phyloP scores from a whole-genome alignment of 2,888 invertebrate genomes.

The Synergus japonicus region DNA sequence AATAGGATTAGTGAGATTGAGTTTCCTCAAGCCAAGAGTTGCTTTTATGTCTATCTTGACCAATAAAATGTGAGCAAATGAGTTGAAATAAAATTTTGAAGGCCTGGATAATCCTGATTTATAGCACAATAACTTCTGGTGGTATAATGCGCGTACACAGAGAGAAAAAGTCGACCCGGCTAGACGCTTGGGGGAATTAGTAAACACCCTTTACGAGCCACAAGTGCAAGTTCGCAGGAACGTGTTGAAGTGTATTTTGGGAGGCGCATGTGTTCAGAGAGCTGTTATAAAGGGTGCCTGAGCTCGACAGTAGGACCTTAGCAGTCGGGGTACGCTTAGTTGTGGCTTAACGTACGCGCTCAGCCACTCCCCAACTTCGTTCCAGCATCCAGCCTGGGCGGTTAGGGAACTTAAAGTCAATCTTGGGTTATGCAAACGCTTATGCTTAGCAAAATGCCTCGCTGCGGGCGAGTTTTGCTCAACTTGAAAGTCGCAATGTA shows the following conservation, averaged over 20 bases:
- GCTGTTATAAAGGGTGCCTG: constrained; percentile 25
- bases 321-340: constrained; percentile 10
- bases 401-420: constrained; percentile 67
- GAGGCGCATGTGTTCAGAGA: constrained; percentile 32
- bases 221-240: constrained; percentile 33
- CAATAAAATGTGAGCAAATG: background rate
- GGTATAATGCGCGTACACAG: background rate
- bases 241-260: constrained; percentile 37
- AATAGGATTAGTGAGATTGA: background rate
- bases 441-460: constrained; percentile 63
- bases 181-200: constrained; percentile 4
- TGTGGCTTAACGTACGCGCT: constrained; percentile 14
- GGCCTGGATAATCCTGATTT: background rate
- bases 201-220: constrained; percentile 26
- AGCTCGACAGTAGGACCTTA: constrained; percentile 6
- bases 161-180: background rate
- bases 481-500: constrained; percentile 31
- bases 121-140: background rate
- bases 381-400: constrained; percentile 42
- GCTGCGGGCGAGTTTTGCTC: constrained; percentile 59
- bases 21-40: background rate
- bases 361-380: constrained; percentile 44
- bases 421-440: constrained; percentile 72
- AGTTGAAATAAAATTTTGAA: background rate
- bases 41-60: no score